Conservation (phyloP, 2,888 invertebrate genomes). For the Lamellibrachia satsuma region DNA sequence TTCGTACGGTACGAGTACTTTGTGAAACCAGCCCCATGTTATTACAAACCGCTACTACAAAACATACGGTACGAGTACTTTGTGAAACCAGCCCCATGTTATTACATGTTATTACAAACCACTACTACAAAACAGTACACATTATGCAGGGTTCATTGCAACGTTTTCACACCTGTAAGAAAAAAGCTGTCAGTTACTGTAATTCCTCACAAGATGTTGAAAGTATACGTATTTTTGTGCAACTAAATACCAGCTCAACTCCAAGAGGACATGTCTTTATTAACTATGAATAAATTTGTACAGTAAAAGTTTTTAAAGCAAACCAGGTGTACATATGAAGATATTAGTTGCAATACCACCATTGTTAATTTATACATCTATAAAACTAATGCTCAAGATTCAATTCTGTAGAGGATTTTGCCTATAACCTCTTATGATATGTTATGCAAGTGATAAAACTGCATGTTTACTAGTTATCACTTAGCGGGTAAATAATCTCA, state of each 20-base stretch:
- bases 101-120: neutral
- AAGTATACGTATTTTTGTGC: neutral
- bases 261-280: neutral
- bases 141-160: neutral
- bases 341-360: neutral
- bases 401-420: neutral
- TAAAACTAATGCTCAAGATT: neutral
- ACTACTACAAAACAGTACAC: neutral
- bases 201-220: neutral
- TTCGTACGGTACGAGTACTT: too few relatives aligned
- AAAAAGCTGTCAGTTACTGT: neutral
- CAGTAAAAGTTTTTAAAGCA: neutral
- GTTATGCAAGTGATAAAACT: neutral
- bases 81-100: neutral
- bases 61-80: too few relatives aligned
- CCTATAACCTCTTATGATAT: neutral
- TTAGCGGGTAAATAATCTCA: neutral
- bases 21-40: neutral
- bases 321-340: neutral
- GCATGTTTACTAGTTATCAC: neutral
- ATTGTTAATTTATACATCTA: neutral
- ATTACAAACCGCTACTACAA: neutral
- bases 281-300: neutral
- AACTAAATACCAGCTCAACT: neutral
- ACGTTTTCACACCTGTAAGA: neutral